Base-by-base conservation (phyloP, 2,113 vertebrate genomes). In the Hepsetus odoe region DNA sequence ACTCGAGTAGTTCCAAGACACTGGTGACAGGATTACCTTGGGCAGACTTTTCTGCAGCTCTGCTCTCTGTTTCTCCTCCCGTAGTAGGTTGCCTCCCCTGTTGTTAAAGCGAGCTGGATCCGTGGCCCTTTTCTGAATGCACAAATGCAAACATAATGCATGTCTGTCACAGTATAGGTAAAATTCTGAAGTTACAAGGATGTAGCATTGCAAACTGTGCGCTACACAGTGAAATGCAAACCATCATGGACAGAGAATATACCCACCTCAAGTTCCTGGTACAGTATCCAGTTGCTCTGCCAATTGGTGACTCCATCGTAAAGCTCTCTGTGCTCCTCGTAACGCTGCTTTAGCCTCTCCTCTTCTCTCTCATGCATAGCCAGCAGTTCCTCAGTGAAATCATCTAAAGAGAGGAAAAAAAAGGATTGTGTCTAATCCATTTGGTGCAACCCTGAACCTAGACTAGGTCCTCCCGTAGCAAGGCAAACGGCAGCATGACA, bases 41-140 rank as follows among this genome's bases (percentile, higher is more conserved):
- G 96, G 93, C 55, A 99, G 92, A 0, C 89, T 94, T 87, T 96
- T 98, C 82, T 96, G 96, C 46, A 99, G 91, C 61, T 96, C 97
- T 0, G 89, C 86, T 33, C 97, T 90, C 80, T 97, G 96, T 72
- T 98, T 98, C 88, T 97, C 96, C 80, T 99, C 96, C 49, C 95
- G 97, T 59, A 99, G 90, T 30, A 99, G 95, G 83, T 95, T 97
- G 2, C 98, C 97, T 14, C 97, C 96, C 0, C 96, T 90, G 87
- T 99, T 99, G 86, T 92, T 91, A 24, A 98, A 96, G 49, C 96
- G 93, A 9, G 90, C 88, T 0, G 96, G 96, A 72, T 99, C 97
- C 1, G 82, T 92, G 14, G 95, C 94, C 86, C 96, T 94, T 88
- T 81, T 92, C 92, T 94, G 65, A 24, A 70, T 49, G 20, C 20